Evolutionary conservation across 64 coral and sea anemone genomes (phyloP).

Genomic region (Pachyseris speciosa): DNA sequence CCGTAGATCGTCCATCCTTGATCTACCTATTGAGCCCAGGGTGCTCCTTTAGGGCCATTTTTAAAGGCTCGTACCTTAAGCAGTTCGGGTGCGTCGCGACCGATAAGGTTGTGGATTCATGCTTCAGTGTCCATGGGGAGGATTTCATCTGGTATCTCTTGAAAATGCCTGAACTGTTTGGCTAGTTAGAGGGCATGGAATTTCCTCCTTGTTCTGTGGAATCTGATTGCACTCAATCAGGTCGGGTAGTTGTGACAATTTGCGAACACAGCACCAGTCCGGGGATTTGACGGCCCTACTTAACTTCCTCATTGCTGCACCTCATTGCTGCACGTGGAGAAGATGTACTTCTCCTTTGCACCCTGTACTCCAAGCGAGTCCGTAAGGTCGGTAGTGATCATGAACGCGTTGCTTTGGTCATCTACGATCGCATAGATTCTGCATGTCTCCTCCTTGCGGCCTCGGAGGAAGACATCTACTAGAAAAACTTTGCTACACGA

Average conservation of each 20-base stretch:
- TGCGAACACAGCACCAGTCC: not conserved
- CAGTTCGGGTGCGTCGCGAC: slow-evolving; percentile 46
- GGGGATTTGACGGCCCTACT: not conserved
- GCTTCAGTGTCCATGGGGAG: not conserved
- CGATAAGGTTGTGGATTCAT: slow-evolving; percentile 26
- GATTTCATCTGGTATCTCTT: slow-evolving; percentile 13
- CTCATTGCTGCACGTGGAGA: slow-evolving; percentile 27
- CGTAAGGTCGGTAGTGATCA: slow-evolving; percentile 13
- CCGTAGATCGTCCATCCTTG: slow-evolving; percentile 27
- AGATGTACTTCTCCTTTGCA: slow-evolving; percentile 16
- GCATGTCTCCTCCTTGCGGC: not conserved
- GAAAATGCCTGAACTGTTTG: not conserved
- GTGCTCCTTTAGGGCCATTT: slow-evolving; percentile 41
- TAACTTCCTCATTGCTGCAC: slow-evolving; percentile 1
- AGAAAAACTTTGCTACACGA: slow-evolving; percentile 73
- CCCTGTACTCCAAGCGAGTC: not conserved
- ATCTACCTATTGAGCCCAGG: not conserved
- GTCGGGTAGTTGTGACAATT: not conserved
- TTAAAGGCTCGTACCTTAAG: slow-evolving; percentile 30
- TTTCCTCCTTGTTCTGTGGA: slow-evolving; percentile 37
- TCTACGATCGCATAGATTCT: slow-evolving; percentile 64
- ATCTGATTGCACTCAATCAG: slow-evolving; percentile 32
- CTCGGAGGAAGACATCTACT: slow-evolving; percentile 33
- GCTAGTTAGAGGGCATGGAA: not conserved
- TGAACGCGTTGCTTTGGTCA: slow-evolving; percentile 40